Evolutionary conservation across 2,113 vertebrate genomes (phyloP).

Genomic region (Grammomys surdaster): DNA sequence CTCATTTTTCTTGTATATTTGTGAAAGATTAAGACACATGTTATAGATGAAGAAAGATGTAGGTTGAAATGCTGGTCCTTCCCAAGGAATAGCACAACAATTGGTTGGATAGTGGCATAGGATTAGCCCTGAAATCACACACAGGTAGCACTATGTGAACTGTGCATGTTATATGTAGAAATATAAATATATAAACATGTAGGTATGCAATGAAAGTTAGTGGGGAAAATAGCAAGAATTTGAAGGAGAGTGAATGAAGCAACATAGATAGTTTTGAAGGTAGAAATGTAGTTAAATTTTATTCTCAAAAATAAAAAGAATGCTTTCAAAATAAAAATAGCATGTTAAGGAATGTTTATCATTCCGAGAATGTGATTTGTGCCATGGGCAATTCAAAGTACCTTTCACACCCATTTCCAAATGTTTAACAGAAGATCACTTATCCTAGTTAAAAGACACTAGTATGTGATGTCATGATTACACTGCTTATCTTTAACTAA

Average conservation of each 20-base stretch:
- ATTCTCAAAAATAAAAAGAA: background rate
- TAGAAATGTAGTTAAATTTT: background rate
- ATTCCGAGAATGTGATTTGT: background rate
- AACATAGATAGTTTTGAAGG: background rate
- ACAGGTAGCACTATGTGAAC: background rate
- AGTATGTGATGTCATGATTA: background rate
- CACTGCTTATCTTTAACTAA: background rate
- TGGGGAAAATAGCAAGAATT: background rate
- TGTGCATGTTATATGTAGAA: background rate
- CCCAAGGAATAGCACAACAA: background rate
- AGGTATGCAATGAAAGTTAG: background rate
- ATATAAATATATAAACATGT: background rate
- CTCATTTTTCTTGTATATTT: background rate
- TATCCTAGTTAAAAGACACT: background rate
- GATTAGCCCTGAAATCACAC: background rate
- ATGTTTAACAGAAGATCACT: background rate
- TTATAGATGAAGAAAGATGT: background rate
- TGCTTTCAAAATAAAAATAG: background rate
- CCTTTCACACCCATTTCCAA: background rate
- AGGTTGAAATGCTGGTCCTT: background rate
- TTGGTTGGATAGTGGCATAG: background rate
- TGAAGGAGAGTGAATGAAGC: background rate
- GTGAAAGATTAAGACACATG: background rate
- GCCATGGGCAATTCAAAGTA: background rate
- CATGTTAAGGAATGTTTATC: background rate